phyloP scores from a whole-genome alignment of 2,113 vertebrate species.

The Oophaga pumilio region DNA sequence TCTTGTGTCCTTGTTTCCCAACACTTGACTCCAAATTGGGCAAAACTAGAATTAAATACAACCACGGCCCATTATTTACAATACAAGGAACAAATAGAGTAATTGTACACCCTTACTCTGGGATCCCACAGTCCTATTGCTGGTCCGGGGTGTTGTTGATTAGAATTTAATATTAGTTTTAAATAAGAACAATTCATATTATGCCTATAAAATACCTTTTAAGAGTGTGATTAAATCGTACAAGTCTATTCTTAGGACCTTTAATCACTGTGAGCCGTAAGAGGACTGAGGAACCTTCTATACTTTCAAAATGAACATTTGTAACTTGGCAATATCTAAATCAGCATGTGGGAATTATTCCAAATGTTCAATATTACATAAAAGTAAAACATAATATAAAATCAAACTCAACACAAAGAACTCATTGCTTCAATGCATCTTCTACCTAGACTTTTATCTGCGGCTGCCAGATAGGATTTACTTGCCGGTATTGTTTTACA shows the following conservation, averaged over 20 bases:
- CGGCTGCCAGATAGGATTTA: constrained; percentile 49
- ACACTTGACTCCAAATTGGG: not conserved
- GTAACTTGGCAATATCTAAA: constrained; percentile 30
- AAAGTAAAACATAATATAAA: constrained; percentile 12
- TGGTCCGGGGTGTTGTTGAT: not conserved
- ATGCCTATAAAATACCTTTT: constrained; percentile 10
- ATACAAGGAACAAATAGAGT: not conserved
- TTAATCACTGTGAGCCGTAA: constrained; percentile 4
- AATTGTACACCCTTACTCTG: not conserved
- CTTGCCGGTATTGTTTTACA: constrained; percentile 41
- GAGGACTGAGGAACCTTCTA: not conserved
- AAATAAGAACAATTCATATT: constrained; percentile 22
- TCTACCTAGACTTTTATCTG: constrained; percentile 44
- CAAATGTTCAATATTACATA: constrained; percentile 30
- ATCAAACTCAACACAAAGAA: constrained; percentile 13
- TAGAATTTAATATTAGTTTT: constrained; percentile 18
- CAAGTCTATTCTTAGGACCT: constrained; percentile 16
- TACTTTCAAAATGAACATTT: not conserved
- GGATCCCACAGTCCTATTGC: not conserved
- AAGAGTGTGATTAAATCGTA: not conserved
- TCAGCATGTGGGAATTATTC: constrained; percentile 25
- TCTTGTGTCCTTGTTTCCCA: not conserved
- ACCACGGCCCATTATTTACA: not conserved
- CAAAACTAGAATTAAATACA: not conserved
- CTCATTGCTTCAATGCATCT: constrained; percentile 9